phyloP scores from a whole-genome alignment of 2,797 vertebrate species.

The Pipistrellus pygmaeus region DNA sequence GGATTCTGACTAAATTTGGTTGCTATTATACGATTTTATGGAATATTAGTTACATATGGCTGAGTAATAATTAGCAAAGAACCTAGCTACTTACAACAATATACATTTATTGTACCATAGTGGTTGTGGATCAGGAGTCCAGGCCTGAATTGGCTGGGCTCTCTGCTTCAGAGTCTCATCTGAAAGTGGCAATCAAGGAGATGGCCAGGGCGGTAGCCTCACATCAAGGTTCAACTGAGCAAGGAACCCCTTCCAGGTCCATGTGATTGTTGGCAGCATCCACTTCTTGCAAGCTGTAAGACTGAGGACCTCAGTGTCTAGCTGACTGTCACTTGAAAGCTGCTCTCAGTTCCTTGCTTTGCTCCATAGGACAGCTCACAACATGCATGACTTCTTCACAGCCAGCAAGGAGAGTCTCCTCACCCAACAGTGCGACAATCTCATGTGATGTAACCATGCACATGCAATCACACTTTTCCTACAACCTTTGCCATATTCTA shows the following conservation, averaged over 20 bases:
- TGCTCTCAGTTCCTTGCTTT: neutral
- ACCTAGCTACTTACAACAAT: neutral
- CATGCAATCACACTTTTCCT: neutral
- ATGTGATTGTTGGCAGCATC: rapidly evolving
- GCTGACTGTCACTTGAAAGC: neutral
- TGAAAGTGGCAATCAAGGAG: neutral
- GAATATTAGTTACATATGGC: neutral
- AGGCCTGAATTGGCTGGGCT: neutral
- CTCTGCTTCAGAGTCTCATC: neutral
- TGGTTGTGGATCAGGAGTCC: neutral
- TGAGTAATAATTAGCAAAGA: neutral
- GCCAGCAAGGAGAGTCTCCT: neutral
- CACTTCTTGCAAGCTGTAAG: neutral
- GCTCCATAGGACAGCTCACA: neutral
- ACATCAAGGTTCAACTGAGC: rapidly evolving
- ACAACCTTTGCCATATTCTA: neutral
- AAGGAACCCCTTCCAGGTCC: too few relatives aligned
- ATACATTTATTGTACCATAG: neutral
- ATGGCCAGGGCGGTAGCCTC: neutral
- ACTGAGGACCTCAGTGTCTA: neutral
- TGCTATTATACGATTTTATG: neutral
- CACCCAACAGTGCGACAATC: neutral
- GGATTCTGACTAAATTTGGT: neutral
- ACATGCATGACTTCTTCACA: neutral
- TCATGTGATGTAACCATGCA: neutral